Base-by-base conservation (phyloP, 2,888 invertebrate genomes). In the Helicoverpa assulta region DNA sequence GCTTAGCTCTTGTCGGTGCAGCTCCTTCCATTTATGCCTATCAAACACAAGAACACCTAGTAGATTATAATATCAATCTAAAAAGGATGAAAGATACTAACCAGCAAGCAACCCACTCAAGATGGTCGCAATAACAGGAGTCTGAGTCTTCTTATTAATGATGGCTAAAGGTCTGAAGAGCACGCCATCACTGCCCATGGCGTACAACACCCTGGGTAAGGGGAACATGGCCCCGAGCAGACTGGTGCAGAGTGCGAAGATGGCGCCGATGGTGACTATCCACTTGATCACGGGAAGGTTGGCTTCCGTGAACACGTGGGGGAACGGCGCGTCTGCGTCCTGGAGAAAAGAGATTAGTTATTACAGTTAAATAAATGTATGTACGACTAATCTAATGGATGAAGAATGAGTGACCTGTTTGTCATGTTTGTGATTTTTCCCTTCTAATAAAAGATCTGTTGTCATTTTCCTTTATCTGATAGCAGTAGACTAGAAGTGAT, bases 231-330 rank as follows among this genome's bases (percentile, higher is more conserved):
- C 97, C 0, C 99, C 99, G 51, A 98, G 94, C 65, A 98, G 94
- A 82, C 98, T 98, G 1, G 99, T 99, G 88, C 98, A 98, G 7
- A 99, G 96, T 0, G 99, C 99, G 91, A 98, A 98, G 40, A 99
- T 96, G 0, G 99, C 99, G 0, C 99, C 99, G 60, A 98, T 95
- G 0, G 98, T 98, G 1, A 99, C 99, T 58, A 99, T 97, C 97
- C 98, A 98, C 90, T 97, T 98, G 68, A 99, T 97, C 2, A 96
- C 96, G 0, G 96, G 96, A 97, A 98, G 97, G 0, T 97, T 98
- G 3, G 98, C 96, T 85, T 97, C 90, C 0, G 97, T 96, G 92
- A 99, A 99, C 1, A 98, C 98, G 85, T 97, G 96, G 0, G 99
- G 98, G 87, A 99, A 97, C 0, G 99, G 99, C 0, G 99, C 99